Base-by-base conservation (phyloP, 2,888 invertebrate species). In the Bhutanitis thaidina region DNA sequence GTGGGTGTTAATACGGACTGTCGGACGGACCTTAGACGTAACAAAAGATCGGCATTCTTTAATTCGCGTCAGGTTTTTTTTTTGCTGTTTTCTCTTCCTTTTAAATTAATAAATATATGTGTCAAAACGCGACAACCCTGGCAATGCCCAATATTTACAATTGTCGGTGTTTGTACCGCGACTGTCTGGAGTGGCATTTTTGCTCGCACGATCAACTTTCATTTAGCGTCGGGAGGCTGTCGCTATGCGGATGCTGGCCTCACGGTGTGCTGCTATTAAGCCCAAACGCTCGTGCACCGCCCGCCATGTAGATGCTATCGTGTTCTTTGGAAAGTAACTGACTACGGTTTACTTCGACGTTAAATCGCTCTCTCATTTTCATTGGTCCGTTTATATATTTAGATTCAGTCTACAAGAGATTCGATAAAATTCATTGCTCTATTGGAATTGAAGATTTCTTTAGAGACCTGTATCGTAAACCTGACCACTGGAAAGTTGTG, bases 201-300 rank as follows among this genome's bases (percentile, higher is more conserved):
- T 77, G 74, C 71, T 46, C 16, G 71, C 71, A 70, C 69, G 79
- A 80, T 82, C 81, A 86, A 89, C 88, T 89, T 89, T 89, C 88
- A 82, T 88, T 87, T 79, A 80, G 74, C 70, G 73, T 75, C 80
- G 79, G 80, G 80, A 80, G 79, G 77, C 80, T 81, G 87, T 89
- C 87, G 84, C 88, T 78, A 89, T 68, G 87, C 88, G 88, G 88
- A 89, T 85, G 79, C 82, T 75, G 83, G 78, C 75, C 79, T 69
- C 77, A 70, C 77, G 63, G 71, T 71, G 76, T 72, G 74, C 78
- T 72, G 82, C 77, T 81, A 80, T 85, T 81, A 83, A 80, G 81
- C 73, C 74, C 78, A 76, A 78, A 77, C 77, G 76, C 73, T 79
- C 78, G 81, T 79, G 82, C 74, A 73, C 72, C 71, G 76, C 68